Percentiles rank a stretch among this genome's conserved stretches.
These are phyloP conservation scores for Exephanes ischioxanthus DNA, from an alignment of 2,888 invertebrate species.

Conservation along the genomic window DNA sequence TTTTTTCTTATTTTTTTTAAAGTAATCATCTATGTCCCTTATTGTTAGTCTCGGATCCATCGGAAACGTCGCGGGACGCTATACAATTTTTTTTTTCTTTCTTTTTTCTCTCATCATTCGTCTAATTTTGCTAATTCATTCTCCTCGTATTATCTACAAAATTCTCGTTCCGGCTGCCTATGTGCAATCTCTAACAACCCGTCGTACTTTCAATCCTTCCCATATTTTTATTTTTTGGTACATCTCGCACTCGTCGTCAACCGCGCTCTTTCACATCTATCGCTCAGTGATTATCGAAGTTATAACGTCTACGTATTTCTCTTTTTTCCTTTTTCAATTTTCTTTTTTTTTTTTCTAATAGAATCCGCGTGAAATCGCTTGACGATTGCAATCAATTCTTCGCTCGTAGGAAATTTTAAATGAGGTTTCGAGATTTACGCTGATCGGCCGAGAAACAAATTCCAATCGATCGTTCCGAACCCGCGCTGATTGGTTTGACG, in stretches of 20 bases:
- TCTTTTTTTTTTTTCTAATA: background rate
- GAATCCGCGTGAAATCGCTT: slow-evolving; percentile 11
- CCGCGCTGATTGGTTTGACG: slow-evolving; percentile 46
- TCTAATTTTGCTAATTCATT: slow-evolving; percentile 40
- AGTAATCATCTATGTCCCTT: slow-evolving; percentile 10
- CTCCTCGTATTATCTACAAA: slow-evolving; percentile 56
- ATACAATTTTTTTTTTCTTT: slow-evolving; percentile 50
- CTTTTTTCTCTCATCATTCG: slow-evolving; percentile 31
- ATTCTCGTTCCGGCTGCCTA: slow-evolving; percentile 42
- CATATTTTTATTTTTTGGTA: slow-evolving; percentile 4
- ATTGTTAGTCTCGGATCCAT: slow-evolving; percentile 9
- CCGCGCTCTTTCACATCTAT: slow-evolving; percentile 3
- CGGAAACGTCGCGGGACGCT: slow-evolving; percentile 31
- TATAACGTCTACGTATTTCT: background rate
- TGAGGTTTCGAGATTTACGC: slow-evolving; percentile 5
- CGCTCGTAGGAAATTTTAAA: slow-evolving; percentile 44
- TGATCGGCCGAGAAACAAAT: slow-evolving; percentile 9
- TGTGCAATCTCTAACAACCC: slow-evolving; percentile 37
- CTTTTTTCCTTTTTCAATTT: background rate
- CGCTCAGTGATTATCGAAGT: slow-evolving; percentile 28
- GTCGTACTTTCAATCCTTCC: slow-evolving; percentile 58
- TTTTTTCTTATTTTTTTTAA: slow-evolving; percentile 2
- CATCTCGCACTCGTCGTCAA: slow-evolving; percentile 22
- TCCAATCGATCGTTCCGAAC: slow-evolving; percentile 25
- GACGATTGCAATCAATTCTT: slow-evolving; percentile 36